Evolutionary conservation across 1,140 invertebrate species (phyloP).

Genomic region (Brachionus plicatilis): DNA sequence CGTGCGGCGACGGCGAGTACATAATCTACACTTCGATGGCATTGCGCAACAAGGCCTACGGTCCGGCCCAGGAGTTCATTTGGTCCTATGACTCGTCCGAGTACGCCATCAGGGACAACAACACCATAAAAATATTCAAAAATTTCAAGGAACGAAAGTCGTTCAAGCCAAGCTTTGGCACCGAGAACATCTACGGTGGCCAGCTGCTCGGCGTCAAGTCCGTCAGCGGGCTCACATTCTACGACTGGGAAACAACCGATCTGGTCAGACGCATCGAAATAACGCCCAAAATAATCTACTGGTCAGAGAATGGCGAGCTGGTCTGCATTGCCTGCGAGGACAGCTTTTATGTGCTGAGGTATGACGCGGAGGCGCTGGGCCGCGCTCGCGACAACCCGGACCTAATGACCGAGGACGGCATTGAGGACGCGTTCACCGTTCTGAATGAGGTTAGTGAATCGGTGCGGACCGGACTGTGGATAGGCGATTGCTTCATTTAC

Average conservation of each 20-base stretch:
- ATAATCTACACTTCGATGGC: slow-evolving; percentile 99
- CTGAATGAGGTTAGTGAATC: slow-evolving; percentile 80
- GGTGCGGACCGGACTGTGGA: slow-evolving; percentile 94
- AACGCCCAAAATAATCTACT: slow-evolving; percentile 77
- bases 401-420: slow-evolving; percentile 79
- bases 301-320: slow-evolving; percentile 91
- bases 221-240: slow-evolving; percentile 83
- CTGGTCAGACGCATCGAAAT: slow-evolving; percentile 91
- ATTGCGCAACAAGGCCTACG: slow-evolving; percentile 94
- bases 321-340: slow-evolving; percentile 91
- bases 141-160: slow-evolving; percentile 95
- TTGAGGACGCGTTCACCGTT: slow-evolving; percentile 89
- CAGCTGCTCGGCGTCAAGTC: slow-evolving; percentile 87
- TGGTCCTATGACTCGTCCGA: slow-evolving; percentile 96
- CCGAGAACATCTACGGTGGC: slow-evolving; percentile 92
- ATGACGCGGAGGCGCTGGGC: slow-evolving; percentile 63
- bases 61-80: slow-evolving; percentile 94
- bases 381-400: slow-evolving; percentile 69
- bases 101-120: slow-evolving; percentile 82
- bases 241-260: slow-evolving; percentile 91
- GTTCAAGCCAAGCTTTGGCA: slow-evolving; percentile 90
- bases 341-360: slow-evolving; percentile 88
- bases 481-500: slow-evolving; percentile 99
- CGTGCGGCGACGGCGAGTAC: slow-evolving; percentile 98
- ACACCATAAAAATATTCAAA: slow-evolving; percentile 86